A percentile compares a stretch with the other conserved stretches of the same genome.
Evolutionary conservation across 2,113 vertebrate genomes (phyloP).

Genomic region (Pungitius pungitius): DNA sequence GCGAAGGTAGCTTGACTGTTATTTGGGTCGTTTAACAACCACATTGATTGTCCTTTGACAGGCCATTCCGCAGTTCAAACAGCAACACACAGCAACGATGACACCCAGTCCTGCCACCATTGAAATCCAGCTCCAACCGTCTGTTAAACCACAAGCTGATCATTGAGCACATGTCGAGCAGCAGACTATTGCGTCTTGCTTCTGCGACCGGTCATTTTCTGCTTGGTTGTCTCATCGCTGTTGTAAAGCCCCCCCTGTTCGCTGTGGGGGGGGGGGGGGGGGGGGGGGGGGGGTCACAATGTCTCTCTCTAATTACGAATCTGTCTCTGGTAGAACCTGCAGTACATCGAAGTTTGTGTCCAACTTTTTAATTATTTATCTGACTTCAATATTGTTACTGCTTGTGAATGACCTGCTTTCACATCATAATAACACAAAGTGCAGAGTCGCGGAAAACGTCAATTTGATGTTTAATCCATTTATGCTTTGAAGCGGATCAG

Average conservation of each 20-base stretch:
- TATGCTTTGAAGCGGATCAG: constrained; percentile 54
- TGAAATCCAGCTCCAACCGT: constrained; percentile 18
- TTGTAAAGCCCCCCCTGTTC: constrained; percentile 15
- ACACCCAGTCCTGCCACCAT: background rate
- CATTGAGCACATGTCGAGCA: constrained; percentile 52
- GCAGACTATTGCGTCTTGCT: constrained; percentile 44
- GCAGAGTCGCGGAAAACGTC: constrained; percentile 38
- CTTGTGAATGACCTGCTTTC: constrained; percentile 50
- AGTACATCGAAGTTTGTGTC: constrained; percentile 59
- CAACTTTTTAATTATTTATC: constrained; percentile 67
- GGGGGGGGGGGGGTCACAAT: no score
- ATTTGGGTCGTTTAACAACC: background rate
- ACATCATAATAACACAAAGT: constrained; percentile 32
- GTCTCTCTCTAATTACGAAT: constrained; percentile 50
- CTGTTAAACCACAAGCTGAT: constrained; percentile 8
- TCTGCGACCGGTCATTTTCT: constrained; percentile 55
- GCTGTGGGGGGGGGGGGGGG: no score
- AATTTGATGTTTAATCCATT: constrained; percentile 49
- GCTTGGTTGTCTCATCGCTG: constrained; percentile 52
- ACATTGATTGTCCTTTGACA: background rate
- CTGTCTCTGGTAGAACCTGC: constrained; percentile 20
- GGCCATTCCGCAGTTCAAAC: background rate
- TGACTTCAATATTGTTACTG: constrained; percentile 47
- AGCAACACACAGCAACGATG: no score
- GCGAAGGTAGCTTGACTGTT: background rate